Conservation (phyloP, 2,888 invertebrate genomes). For the Xanthia togata region DNA sequence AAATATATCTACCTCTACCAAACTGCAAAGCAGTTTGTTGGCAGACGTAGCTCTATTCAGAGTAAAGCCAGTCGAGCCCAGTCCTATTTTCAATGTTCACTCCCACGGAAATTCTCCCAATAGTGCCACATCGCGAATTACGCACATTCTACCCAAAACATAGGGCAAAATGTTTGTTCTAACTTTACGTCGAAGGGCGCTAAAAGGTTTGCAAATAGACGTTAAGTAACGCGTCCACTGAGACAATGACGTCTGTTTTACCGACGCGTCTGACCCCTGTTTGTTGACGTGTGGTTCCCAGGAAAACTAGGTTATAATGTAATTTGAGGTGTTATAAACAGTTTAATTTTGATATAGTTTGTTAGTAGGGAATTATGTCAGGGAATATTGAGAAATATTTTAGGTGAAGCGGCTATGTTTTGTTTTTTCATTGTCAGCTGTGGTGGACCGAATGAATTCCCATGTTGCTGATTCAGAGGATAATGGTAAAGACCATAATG, state of each 20-base stretch:
- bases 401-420: neutral
- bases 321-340: constrained; percentile 20
- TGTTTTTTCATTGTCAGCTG: neutral
- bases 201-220: constrained; percentile 89
- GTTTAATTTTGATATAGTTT: constrained; percentile 11
- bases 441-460: neutral
- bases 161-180: constrained; percentile 78
- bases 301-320: constrained; percentile 55
- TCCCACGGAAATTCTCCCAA: constrained; percentile 14
- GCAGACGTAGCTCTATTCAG: too few species aligned
- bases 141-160: constrained; percentile 64
- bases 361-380: neutral
- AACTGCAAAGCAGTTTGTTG: too few species aligned
- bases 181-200: constrained; percentile 83
- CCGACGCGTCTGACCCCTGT: constrained; percentile 76
- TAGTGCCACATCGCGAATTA: constrained; percentile 41
- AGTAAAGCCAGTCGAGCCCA: too few species aligned
- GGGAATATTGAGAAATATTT: neutral
- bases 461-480: neutral
- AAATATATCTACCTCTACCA: too few species aligned
- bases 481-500: too few species aligned
- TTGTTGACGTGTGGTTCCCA: constrained; percentile 61
- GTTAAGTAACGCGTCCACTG: constrained; percentile 87
- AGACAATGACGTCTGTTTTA: constrained; percentile 86
- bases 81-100: neutral